Conservation (phyloP, 2,888 invertebrate genomes). For the Apocheima hispidaria region DNA sequence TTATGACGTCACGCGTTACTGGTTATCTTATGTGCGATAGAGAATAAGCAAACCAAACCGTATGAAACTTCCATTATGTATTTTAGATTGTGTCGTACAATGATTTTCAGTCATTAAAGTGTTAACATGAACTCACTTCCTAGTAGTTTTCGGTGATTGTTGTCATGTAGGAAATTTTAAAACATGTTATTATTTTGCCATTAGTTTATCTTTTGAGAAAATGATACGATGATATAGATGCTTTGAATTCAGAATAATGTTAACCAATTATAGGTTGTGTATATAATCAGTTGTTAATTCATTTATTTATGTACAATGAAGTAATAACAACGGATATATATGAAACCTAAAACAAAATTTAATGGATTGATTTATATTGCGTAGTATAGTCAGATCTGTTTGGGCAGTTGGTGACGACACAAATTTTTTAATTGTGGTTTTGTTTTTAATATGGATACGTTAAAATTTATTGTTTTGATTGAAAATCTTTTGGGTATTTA, state of each 20-base stretch:
- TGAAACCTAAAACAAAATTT: neutral
- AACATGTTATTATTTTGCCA: neutral
- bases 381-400: neutral
- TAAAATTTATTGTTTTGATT: conserved; percentile 30
- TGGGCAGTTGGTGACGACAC: neutral
- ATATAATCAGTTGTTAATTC: neutral
- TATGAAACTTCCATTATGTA: no score
- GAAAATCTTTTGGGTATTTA: conserved; percentile 37
- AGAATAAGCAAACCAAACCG: no score
- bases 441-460: conserved; percentile 8
- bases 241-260: no score
- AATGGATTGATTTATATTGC: neutral
- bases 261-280: no score
- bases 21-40: no score
- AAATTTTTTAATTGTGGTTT: neutral
- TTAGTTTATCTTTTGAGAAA: neutral
- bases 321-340: no score
- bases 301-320: no score
- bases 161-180: neutral
- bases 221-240: no score
- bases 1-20: no score
- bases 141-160: neutral
- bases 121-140: no score
- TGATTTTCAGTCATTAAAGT: no score
- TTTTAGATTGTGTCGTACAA: no score